Evolutionary conservation across 1,140 invertebrate genomes (phyloP).

Genomic region (Diorhabda sublineata): DNA sequence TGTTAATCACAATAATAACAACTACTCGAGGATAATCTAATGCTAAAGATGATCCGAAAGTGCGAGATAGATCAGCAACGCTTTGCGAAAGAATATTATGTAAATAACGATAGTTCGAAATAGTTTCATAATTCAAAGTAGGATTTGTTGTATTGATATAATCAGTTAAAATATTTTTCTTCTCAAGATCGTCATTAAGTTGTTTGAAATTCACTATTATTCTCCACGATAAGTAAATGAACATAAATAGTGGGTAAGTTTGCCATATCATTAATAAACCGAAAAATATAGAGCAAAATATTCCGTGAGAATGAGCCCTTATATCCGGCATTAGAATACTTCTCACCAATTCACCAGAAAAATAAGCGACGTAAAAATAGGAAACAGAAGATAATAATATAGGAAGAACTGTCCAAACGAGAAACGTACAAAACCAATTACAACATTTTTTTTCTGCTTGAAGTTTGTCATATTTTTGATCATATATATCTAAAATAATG

Average conservation of each 20-base stretch:
- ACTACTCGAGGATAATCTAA: constrained; percentile 22
- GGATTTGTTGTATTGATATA: constrained; percentile 12
- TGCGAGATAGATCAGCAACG: constrained; percentile 21
- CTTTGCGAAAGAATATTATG: constrained; percentile 27
- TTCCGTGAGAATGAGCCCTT: background rate
- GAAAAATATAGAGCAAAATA: constrained; percentile 10
- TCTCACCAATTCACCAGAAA: background rate
- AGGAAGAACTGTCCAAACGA: constrained; percentile 9
- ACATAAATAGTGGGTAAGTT: constrained; percentile 20
- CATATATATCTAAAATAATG: no score
- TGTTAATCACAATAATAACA: constrained; percentile 23
- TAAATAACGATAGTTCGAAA: constrained; percentile 24
- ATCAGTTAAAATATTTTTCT: constrained; percentile 5
- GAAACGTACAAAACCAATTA: no score
- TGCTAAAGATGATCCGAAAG: constrained; percentile 28
- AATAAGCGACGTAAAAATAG: background rate
- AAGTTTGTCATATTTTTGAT: no score
- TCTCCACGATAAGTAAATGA: constrained; percentile 26
- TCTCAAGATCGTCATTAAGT: constrained; percentile 23
- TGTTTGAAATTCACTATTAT: constrained; percentile 25
- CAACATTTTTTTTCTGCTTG: no score
- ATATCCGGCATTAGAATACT: constrained; percentile 10
- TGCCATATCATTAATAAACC: constrained; percentile 27
- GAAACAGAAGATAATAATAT: background rate
- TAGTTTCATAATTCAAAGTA: constrained; percentile 11